Percentiles rank a stretch among this genome's conserved stretches.
phyloP scores from a whole-genome alignment of 23 tunicate species.

The Ciona savignyi region DNA sequence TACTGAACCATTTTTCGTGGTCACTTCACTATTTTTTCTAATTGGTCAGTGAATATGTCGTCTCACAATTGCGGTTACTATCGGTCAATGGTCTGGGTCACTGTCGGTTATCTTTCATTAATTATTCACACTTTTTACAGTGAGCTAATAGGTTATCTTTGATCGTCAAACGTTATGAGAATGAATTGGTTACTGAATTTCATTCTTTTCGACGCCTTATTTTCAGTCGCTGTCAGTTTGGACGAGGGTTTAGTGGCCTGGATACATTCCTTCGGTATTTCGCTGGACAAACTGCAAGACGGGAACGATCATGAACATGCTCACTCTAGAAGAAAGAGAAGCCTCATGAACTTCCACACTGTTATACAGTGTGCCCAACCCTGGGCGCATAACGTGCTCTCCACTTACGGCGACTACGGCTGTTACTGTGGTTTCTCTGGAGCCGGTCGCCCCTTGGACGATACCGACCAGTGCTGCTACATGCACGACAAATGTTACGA shows the following conservation, averaged over 20 bases:
- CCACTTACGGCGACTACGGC: conserved; percentile 77
- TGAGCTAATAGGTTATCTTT: not conserved
- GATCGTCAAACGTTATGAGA: not conserved
- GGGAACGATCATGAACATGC: not conserved
- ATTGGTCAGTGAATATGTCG: too few species aligned
- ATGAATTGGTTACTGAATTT: not conserved
- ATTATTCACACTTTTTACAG: not conserved
- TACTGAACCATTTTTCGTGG: too few species aligned
- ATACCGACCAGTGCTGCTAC: conserved; percentile 85
- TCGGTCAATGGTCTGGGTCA: too few species aligned
- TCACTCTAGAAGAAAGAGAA: conserved; percentile 59
- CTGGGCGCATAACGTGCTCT: conserved; percentile 45
- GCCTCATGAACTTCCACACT: conserved; percentile 56
- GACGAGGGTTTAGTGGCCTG: not conserved
- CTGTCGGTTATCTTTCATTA: not conserved
- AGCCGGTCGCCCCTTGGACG: conserved; percentile 75
- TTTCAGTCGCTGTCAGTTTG: not conserved
- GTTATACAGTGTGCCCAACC: conserved; percentile 79
- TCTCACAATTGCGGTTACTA: too few species aligned
- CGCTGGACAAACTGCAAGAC: not conserved
- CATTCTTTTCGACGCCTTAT: not conserved
- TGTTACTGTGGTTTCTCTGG: conserved; percentile 86
- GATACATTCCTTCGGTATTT: not conserved
- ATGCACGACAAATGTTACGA: conserved; percentile 82
- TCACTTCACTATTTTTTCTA: too few species aligned